Conservation (phyloP, 2,888 invertebrate genomes). For the Eretmocerus hayati region DNA sequence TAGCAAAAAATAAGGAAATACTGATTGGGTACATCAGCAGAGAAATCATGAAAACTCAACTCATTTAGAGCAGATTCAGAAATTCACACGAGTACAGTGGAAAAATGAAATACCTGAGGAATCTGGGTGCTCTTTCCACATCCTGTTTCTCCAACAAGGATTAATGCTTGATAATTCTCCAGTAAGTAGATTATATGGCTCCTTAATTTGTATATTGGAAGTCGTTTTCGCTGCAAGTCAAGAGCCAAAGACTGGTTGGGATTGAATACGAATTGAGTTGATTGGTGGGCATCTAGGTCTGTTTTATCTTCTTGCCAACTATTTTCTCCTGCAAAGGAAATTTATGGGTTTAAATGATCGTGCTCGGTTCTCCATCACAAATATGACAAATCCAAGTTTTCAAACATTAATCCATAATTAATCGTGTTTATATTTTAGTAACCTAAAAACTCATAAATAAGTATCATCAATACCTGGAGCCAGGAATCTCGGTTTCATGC, state of each 20-base stretch:
- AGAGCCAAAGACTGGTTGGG: slow-evolving; percentile 75
- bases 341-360: too few relatives aligned
- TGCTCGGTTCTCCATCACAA: too few relatives aligned
- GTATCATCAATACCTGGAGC: slow-evolving; percentile 13
- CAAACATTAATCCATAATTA: too few relatives aligned
- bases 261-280: slow-evolving; percentile 74
- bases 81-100: background rate
- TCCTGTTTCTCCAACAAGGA: slow-evolving; percentile 91
- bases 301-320: slow-evolving; percentile 46
- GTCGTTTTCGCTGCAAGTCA: slow-evolving; percentile 72
- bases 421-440: too few relatives aligned
- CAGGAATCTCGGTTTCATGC: slow-evolving; percentile 16
- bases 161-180: slow-evolving; percentile 82
- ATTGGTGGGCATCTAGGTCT: slow-evolving; percentile 54
- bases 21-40: too few relatives aligned
- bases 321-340: slow-evolving; percentile 32
- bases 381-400: too few relatives aligned
- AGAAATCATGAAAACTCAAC: too few relatives aligned
- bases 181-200: slow-evolving; percentile 84
- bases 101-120: slow-evolving; percentile 63
- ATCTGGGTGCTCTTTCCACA: slow-evolving; percentile 95
- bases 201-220: slow-evolving; percentile 81
- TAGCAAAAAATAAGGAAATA: too few relatives aligned
- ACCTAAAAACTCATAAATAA: too few relatives aligned
- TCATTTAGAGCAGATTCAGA: too few relatives aligned